phyloP scores from a whole-genome alignment of 2,113 vertebrate species.

The Ammodytes dubius region DNA sequence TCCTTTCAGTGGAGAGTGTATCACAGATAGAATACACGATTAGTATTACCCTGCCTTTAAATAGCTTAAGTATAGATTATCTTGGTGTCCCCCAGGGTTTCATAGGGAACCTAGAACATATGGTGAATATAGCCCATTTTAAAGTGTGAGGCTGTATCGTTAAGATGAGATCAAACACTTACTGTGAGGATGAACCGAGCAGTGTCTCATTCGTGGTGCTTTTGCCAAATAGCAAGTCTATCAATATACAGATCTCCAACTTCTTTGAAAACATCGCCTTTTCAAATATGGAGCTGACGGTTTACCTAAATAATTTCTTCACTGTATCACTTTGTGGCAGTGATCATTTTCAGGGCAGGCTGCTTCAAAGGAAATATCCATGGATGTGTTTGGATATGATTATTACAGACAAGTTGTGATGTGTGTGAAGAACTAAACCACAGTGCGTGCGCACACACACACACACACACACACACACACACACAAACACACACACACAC shows the following conservation, averaged over 20 bases:
- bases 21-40: conserved; percentile 24
- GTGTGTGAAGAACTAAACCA: conserved; percentile 43
- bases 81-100: neutral
- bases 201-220: neutral
- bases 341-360: conserved; percentile 19
- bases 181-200: neutral
- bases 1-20: conserved; percentile 8
- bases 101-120: neutral
- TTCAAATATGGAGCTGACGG: conserved; percentile 5
- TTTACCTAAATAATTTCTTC: conserved; percentile 21
- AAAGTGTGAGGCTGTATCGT: neutral
- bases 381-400: conserved; percentile 43
- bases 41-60: conserved; percentile 10
- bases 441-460: neutral
- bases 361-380: conserved; percentile 31
- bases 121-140: neutral
- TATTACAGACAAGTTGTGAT: conserved; percentile 52
- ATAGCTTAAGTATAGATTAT: neutral
- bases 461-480: conserved; percentile 19
- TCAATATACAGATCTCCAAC: neutral
- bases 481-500: conserved; percentile 14
- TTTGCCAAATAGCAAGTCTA: neutral
- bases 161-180: neutral
- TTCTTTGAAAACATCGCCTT: conserved; percentile 31
- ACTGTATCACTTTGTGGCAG: conserved; percentile 22